These are phyloP conservation scores for Phenganax subtilis DNA, from an alignment of 92 coral and sea anemone genomes.

Conservation along the genomic window DNA sequence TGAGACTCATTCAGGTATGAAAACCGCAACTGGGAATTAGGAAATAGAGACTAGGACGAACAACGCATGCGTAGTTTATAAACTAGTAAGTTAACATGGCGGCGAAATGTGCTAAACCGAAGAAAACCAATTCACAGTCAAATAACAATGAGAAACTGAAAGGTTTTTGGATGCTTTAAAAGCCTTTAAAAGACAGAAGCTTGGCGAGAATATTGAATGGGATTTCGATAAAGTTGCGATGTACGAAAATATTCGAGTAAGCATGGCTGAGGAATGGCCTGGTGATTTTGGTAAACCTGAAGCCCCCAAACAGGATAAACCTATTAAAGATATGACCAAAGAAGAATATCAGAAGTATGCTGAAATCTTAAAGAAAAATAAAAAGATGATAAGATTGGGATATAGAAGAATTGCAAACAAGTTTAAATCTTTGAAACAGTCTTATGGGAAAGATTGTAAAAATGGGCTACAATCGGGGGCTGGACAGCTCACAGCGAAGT, in stretches of 20 bases:
- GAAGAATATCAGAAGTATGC: constrained; percentile 45
- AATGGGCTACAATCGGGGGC: constrained; percentile 37
- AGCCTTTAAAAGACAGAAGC: constrained; percentile 43
- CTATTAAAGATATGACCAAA: constrained; percentile 39
- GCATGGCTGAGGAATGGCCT: constrained; percentile 49
- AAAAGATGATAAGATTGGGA: constrained; percentile 33
- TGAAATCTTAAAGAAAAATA: constrained; percentile 31
- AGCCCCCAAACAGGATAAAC: constrained; percentile 38
- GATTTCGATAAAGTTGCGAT: constrained; percentile 50
- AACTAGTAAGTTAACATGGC: background rate
- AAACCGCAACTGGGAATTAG: background rate
- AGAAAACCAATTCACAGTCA: background rate
- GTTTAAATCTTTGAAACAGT: constrained; percentile 33
- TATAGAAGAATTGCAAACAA: constrained; percentile 43
- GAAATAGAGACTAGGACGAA: background rate
- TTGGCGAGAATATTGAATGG: constrained; percentile 47
- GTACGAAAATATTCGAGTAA: constrained; percentile 48
- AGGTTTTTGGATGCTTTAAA: constrained; percentile 27
- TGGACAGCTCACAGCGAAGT: constrained; percentile 34
- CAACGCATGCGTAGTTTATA: background rate
- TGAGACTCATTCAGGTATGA: background rate
- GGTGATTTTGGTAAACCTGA: constrained; percentile 47
- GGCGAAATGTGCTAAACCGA: background rate
- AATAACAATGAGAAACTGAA: constrained; percentile 44
- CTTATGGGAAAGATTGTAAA: constrained; percentile 24